phyloP scores from a whole-genome alignment of 2,797 vertebrate species.

The Tinamus major region DNA sequence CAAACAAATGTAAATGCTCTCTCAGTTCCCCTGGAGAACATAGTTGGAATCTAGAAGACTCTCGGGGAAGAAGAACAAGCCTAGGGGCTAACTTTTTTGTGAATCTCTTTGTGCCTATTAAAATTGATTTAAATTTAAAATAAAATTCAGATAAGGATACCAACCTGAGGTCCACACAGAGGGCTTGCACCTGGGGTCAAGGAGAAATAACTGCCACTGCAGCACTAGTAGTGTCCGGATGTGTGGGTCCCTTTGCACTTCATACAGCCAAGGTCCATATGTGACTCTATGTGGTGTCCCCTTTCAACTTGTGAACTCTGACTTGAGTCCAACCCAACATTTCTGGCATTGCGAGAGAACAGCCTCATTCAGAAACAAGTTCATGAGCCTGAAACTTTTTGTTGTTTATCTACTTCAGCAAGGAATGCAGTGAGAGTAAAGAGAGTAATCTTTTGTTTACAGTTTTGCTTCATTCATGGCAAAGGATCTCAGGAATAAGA shows the following conservation, averaged over 20 bases:
- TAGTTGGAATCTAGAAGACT: neutral
- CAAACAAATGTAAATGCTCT: neutral
- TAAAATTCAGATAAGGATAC: neutral
- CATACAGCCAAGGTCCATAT: neutral
- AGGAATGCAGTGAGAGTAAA: slow-evolving; percentile 1
- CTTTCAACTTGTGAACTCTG: neutral
- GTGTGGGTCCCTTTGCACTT: neutral
- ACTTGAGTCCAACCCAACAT: neutral
- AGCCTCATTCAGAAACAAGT: neutral
- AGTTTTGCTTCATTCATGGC: neutral
- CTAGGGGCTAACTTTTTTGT: neutral
- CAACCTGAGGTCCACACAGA: neutral
- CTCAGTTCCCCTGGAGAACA: neutral
- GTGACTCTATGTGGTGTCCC: neutral
- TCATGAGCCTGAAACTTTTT: neutral
- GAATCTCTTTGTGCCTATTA: neutral
- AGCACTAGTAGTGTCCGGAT: neutral
- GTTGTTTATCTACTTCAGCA: slow-evolving; percentile 32
- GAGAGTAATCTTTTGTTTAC: slow-evolving; percentile 19
- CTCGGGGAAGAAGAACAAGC: neutral
- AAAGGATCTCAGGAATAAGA: neutral
- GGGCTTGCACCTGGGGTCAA: neutral
- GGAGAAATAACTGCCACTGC: neutral
- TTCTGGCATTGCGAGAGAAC: neutral
- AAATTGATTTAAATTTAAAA: neutral